Evolutionary conservation across 2,113 vertebrate genomes (phyloP).

Genomic region (Mus spicilegus): DNA sequence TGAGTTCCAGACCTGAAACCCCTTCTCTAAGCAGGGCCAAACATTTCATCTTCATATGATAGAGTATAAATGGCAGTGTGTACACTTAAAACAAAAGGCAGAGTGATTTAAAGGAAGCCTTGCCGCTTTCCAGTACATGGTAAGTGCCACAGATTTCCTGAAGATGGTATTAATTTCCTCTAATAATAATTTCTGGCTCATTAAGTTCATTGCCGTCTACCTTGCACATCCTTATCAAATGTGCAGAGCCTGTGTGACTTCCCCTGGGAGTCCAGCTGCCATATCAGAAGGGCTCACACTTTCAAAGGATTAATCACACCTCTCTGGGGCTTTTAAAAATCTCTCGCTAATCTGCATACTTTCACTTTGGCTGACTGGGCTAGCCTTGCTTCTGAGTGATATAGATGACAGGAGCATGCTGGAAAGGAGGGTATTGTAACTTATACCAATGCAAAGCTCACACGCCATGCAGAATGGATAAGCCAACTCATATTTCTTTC

Average conservation of each 20-base stretch:
- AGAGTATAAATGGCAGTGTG: constrained; percentile 76
- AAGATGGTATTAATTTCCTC: constrained; percentile 84
- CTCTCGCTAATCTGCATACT: constrained; percentile 53
- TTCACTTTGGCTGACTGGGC: constrained; percentile 40
- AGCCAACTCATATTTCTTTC: background rate
- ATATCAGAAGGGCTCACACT: constrained; percentile 75
- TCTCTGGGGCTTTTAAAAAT: constrained; percentile 68
- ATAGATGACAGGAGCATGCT: background rate
- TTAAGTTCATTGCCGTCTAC: constrained; percentile 75
- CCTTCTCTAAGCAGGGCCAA: constrained; percentile 69
- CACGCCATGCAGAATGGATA: background rate
- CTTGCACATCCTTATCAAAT: constrained; percentile 71
- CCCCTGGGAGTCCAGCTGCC: constrained; percentile 75
- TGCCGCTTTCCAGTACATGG: constrained; percentile 49
- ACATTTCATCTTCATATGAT: constrained; percentile 40
- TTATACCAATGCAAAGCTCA: background rate
- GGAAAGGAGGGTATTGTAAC: background rate
- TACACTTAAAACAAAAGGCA: constrained; percentile 75
- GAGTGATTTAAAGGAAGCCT: constrained; percentile 59
- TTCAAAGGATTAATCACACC: constrained; percentile 79
- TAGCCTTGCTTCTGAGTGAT: constrained; percentile 47
- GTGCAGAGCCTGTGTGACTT: constrained; percentile 62
- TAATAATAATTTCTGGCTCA: constrained; percentile 77
- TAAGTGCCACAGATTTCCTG: constrained; percentile 78
- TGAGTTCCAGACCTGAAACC: background rate